Percentiles rank a stretch among this genome's conserved stretches.
Evolutionary conservation across 1,140 invertebrate genomes (phyloP).

Genomic region (Eciton burchellii): DNA sequence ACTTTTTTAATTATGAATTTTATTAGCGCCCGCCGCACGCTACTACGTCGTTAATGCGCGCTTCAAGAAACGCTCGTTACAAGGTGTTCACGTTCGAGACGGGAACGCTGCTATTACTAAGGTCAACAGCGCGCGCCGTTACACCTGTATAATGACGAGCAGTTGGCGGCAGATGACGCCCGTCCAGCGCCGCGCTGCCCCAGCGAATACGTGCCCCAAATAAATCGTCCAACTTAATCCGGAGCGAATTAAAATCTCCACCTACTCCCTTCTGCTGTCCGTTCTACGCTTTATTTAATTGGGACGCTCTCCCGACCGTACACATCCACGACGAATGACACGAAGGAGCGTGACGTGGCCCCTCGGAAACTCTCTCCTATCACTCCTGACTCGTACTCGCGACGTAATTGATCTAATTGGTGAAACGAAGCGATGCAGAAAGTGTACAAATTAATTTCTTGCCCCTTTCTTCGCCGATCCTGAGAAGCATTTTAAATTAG

Average conservation of each 20-base stretch:
- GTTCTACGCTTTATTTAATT: neutral
- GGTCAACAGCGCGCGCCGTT: constrained; percentile 33
- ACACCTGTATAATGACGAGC: constrained; percentile 59
- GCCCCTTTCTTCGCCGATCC: no score
- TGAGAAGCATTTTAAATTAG: no score
- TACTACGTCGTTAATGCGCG: constrained; percentile 24
- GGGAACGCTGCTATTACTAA: constrained; percentile 29
- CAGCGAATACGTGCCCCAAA: constrained; percentile 51
- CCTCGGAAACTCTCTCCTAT: neutral
- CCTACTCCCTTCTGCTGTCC: constrained; percentile 18
- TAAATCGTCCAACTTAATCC: constrained; percentile 53
- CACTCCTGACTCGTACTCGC: neutral
- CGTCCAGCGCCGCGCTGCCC: neutral
- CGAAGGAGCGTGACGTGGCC: neutral
- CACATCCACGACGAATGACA: neutral
- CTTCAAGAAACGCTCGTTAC: constrained; percentile 46
- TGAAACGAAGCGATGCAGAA: constrained; percentile 4
- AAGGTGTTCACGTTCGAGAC: constrained; percentile 7
- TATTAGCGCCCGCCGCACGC: constrained; percentile 26
- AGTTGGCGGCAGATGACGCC: constrained; percentile 52
- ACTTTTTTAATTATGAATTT: constrained; percentile 61
- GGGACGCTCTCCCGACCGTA: constrained; percentile 19
- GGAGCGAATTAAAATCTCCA: constrained; percentile 49
- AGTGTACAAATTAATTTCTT: no score
- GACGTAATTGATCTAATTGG: neutral